Evolutionary conservation across 2,797 vertebrate species (phyloP).

Genomic region (Megaceryle alcyon): DNA sequence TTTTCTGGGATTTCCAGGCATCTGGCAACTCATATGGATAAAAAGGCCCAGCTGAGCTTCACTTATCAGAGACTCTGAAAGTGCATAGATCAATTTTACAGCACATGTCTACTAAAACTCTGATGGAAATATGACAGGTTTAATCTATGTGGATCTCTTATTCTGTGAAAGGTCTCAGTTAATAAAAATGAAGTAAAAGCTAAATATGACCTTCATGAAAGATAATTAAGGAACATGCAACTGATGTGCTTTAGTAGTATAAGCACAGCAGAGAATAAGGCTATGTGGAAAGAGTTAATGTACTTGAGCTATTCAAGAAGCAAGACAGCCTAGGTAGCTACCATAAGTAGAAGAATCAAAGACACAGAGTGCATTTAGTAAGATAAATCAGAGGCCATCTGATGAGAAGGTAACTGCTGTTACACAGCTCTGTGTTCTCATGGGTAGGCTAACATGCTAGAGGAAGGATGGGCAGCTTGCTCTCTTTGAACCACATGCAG

Average conservation of each 20-base stretch:
- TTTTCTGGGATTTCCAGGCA: conserved; percentile 6
- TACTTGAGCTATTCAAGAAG: neutral
- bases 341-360: neutral
- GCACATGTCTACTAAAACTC: neutral
- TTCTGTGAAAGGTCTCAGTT: neutral
- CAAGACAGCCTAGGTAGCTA: neutral
- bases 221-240: neutral
- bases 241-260: neutral
- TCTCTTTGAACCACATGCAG: neutral
- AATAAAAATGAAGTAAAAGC: neutral
- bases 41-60: neutral
- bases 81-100: neutral
- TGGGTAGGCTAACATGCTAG: neutral
- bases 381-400: neutral
- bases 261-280: neutral
- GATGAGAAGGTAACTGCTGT: neutral
- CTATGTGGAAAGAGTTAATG: neutral
- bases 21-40: neutral
- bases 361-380: neutral
- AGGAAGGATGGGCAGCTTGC: neutral
- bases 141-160: neutral
- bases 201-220: neutral
- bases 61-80: neutral
- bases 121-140: neutral
- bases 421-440: neutral